Evolutionary conservation across 1,140 invertebrate genomes (phyloP).

Genomic region (Planococcus citri): DNA sequence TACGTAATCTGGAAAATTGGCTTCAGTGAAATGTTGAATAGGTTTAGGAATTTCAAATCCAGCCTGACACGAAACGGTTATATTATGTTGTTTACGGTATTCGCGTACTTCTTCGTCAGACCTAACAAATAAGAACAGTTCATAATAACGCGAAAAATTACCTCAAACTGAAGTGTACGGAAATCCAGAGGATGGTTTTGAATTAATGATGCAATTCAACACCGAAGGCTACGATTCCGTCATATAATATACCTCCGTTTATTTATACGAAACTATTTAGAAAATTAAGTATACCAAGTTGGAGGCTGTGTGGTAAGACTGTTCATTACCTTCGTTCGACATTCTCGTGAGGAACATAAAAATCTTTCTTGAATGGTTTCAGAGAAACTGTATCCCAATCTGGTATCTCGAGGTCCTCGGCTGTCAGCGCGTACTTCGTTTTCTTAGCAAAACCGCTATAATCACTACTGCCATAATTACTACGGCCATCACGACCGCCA

Average conservation of each 20-base stretch:
- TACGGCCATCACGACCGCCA: conserved; percentile 30
- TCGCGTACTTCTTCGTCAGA: conserved; percentile 24
- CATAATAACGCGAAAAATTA: not conserved
- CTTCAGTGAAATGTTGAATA: conserved; percentile 66
- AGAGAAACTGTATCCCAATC: conserved; percentile 66
- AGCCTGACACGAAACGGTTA: conserved; percentile 43
- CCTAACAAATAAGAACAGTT: conserved; percentile 23
- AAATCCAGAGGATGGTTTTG: conserved; percentile 11
- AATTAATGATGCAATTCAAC: not conserved
- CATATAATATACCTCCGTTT: conserved; percentile 14
- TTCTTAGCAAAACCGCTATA: conserved; percentile 17
- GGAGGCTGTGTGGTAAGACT: not conserved
- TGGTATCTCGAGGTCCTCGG: conserved; percentile 46
- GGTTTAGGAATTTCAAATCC: conserved; percentile 55
- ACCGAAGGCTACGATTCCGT: conserved; percentile 12
- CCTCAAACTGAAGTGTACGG: not conserved
- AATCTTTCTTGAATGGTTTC: conserved; percentile 85
- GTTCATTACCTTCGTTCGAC: conserved; percentile 32
- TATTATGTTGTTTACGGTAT: conserved; percentile 23
- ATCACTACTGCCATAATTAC: too few species aligned
- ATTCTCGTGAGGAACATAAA: conserved; percentile 65
- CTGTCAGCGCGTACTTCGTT: conserved; percentile 41
- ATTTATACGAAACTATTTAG: conserved; percentile 1
- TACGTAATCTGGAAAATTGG: conserved; percentile 64
- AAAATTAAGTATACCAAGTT: conserved; percentile 10